Percentiles rank a stretch among this genome's conserved stretches.
Conservation (phyloP, 2,888 invertebrate genomes). For the Mallateleia sp. region DNA sequence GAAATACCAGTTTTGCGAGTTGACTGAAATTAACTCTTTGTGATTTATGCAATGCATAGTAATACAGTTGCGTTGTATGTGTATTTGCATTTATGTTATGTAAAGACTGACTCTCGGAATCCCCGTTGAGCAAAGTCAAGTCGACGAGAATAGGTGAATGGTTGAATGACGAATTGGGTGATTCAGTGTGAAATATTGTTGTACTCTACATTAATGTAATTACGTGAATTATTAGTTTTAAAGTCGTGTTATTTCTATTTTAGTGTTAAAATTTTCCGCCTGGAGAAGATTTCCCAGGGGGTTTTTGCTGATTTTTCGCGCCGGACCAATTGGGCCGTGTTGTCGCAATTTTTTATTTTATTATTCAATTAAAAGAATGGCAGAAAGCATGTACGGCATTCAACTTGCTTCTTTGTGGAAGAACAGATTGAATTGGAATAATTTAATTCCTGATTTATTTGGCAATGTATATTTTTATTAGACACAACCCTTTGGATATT, state of each 20-base stretch:
- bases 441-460: neutral
- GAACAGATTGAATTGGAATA: neutral
- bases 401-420: too few species aligned
- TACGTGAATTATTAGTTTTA: constrained; percentile 22
- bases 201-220: constrained; percentile 17
- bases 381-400: neutral
- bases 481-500: neutral
- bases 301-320: constrained; percentile 39
- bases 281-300: constrained; percentile 58
- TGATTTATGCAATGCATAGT: constrained; percentile 61
- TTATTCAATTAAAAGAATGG: constrained; percentile 10
- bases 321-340: constrained; percentile 35
- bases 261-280: constrained; percentile 51
- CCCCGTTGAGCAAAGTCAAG: constrained; percentile 76
- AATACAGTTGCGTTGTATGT: constrained; percentile 46
- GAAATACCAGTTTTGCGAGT: constrained; percentile 61
- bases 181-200: constrained; percentile 43
- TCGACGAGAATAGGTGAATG: constrained; percentile 44
- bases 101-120: constrained; percentile 75
- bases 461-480: too few species aligned
- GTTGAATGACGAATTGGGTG: constrained; percentile 47
- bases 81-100: constrained; percentile 74
- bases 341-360: constrained; percentile 51
- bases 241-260: constrained; percentile 62
- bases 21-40: constrained; percentile 58